Evolutionary conservation across 2,888 invertebrate species (phyloP), one percentile per base, ranked within the genome.

Genomic region (Tillus elongatus): DNA sequence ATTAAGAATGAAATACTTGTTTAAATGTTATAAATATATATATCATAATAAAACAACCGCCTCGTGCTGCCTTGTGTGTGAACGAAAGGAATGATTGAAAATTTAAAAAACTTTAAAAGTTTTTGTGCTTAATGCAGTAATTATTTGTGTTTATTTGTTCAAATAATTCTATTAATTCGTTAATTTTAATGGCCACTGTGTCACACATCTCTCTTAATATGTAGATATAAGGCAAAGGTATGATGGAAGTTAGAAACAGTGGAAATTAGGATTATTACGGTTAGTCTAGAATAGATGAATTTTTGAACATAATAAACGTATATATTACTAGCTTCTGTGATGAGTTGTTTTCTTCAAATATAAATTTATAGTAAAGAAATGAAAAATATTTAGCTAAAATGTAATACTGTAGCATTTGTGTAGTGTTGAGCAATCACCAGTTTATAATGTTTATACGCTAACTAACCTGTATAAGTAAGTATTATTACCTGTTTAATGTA

Each of bases 241-340:
- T n/a, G n/a, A n/a, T n/a, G n/a, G n/a, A n/a, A n/a, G n/a, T n/a
- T n/a, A n/a, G n/a, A n/a, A n/a, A n/a, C n/a, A n/a, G n/a, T n/a
- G n/a, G n/a, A n/a, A n/a, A n/a, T n/a, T n/a, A n/a, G n/a, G n/a
- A n/a, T n/a, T n/a, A n/a, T n/a, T n/a, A n/a, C n/a, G n/a, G n/a
- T n/a, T n/a, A n/a, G n/a, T n/a, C n/a, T n/a, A n/a, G n/a, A n/a
- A n/a, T n/a, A n/a, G n/a, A n/a, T n/a, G n/a, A n/a, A n/a, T n/a
- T n/a, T n/a, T n/a, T n/a, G n/a, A n/a, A n/a, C n/a, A n/a, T n/a
- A n/a, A n/a, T n/a, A n/a, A n/a, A n/a, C n/a, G n/a, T n/a, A n/a
- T n/a, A 47, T 41, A 52, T 49, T 52, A 57, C 58, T 57, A 53
- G 64, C 64, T 65, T 65, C 63, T 65, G 64, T 65, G 63, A 65